These are phyloP conservation scores for Chrosomus eos DNA, from an alignment of 2,797 vertebrate genomes.

Conservation along the genomic window DNA sequence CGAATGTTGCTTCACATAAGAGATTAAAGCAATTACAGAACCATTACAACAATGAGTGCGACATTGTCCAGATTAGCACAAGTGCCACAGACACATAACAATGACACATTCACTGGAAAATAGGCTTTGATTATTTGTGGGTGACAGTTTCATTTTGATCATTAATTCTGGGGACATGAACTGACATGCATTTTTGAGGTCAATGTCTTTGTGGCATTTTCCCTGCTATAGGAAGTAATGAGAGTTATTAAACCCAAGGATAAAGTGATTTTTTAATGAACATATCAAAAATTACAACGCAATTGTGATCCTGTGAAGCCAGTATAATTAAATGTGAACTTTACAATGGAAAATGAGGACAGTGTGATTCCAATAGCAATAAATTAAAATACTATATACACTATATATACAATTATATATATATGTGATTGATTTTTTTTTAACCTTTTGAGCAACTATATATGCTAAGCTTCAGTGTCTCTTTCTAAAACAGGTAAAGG, in stretches of 20 bases:
- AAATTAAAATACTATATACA: background rate
- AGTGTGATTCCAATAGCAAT: background rate
- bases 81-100: conserved; percentile 44
- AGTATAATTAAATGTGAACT: background rate
- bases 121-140: conserved; percentile 18
- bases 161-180: conserved; percentile 42
- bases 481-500: too few relatives aligned
- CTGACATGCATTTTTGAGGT: conserved; percentile 30
- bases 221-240: background rate
- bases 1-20: conserved; percentile 30
- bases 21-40: conserved; percentile 54
- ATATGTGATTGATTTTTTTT: too few relatives aligned
- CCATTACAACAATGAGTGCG: conserved; percentile 53
- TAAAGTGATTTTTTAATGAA: background rate
- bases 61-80: conserved; percentile 50
- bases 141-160: conserved; percentile 48
- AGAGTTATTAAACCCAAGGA: background rate
- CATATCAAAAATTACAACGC: background rate
- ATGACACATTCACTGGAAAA: conserved; percentile 39
- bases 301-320: background rate
- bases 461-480: background rate
- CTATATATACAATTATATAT: background rate
- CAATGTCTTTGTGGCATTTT: background rate
- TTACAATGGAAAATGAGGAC: background rate
- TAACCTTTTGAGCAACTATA: too few relatives aligned